These are phyloP conservation scores for Aplidium turbinatum DNA, from an alignment of 23 tunicate species.

Conservation along the genomic window DNA sequence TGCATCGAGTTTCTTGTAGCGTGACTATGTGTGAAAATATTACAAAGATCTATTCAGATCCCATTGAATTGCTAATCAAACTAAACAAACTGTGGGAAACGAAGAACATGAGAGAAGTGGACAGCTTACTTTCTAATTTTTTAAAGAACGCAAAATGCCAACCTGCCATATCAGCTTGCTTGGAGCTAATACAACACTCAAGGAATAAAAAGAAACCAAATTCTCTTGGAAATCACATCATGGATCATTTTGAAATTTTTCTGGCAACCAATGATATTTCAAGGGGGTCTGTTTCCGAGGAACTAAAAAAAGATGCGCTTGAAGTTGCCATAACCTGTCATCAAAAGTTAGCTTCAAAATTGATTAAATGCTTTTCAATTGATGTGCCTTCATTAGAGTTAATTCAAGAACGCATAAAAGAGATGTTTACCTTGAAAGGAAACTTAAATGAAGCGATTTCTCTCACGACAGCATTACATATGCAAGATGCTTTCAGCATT, in stretches of 20 bases:
- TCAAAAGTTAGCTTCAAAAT: conserved; percentile 23
- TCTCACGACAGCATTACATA: conserved; percentile 25
- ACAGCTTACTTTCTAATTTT: background rate
- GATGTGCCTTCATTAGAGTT: conserved; percentile 46
- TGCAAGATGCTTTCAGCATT: conserved; percentile 59
- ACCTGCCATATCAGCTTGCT: conserved; percentile 8
- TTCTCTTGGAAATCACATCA: conserved; percentile 34
- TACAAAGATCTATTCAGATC: too few relatives aligned
- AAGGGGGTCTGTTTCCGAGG: background rate
- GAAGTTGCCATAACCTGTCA: conserved; percentile 33
- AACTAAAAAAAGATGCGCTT: conserved; percentile 38
- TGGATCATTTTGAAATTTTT: conserved; percentile 1
- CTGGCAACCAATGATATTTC: background rate
- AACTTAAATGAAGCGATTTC: conserved; percentile 61
- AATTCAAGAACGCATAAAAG: conserved; percentile 10
- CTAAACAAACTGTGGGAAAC: conserved; percentile 40
- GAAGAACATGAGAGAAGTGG: conserved; percentile 14
- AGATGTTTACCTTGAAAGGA: conserved; percentile 2
- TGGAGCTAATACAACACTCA: conserved; percentile 19
- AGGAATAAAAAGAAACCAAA: conserved; percentile 45
- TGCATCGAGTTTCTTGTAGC: too few relatives aligned
- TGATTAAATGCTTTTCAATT: conserved; percentile 30
- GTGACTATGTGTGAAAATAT: too few relatives aligned
- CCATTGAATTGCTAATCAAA: too few relatives aligned
- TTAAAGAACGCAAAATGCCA: conserved; percentile 1